A percentile compares a stretch with the other conserved stretches of the same genome.
These are phyloP conservation scores for Myrmophylax atrothorax DNA, from an alignment of 2,113 vertebrate genomes.

Conservation along the genomic window DNA sequence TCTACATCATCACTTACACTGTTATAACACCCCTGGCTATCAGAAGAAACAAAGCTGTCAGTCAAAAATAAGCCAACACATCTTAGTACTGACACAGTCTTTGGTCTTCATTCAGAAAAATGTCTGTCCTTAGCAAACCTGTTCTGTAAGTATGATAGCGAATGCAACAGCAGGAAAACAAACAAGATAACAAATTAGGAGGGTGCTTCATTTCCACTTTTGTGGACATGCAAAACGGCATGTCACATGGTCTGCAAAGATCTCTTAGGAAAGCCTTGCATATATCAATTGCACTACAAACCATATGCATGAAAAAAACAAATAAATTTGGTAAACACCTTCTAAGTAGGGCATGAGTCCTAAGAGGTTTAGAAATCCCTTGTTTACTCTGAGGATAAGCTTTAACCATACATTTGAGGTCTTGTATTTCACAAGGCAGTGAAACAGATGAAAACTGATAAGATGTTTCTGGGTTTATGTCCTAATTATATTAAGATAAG, in stretches of 20 bases:
- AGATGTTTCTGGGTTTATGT: background rate
- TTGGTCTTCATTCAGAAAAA: slow-evolving; percentile 7
- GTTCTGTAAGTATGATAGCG: background rate
- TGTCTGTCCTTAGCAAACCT: background rate
- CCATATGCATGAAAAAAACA: background rate
- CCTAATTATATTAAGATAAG: background rate
- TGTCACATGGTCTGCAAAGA: background rate
- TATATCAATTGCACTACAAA: background rate
- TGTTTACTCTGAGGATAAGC: slow-evolving; percentile 27
- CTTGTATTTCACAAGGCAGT: background rate
- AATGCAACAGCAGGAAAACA: background rate
- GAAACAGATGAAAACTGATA: background rate
- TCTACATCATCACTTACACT: background rate
- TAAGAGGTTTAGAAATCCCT: slow-evolving; percentile 58
- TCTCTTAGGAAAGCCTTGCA: background rate
- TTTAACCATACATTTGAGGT: slow-evolving; percentile 14
- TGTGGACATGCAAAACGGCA: background rate
- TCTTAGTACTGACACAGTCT: background rate
- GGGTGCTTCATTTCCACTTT: background rate
- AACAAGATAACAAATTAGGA: background rate
- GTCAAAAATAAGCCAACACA: background rate
- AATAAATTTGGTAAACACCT: slow-evolving; percentile 37
- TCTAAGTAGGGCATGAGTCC: slow-evolving; percentile 19
- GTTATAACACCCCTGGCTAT: slow-evolving; percentile 5
- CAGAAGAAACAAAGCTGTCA: slow-evolving; percentile 10